Conservation (phyloP, 2,113 vertebrate genomes). For the Meriones unguiculatus region DNA sequence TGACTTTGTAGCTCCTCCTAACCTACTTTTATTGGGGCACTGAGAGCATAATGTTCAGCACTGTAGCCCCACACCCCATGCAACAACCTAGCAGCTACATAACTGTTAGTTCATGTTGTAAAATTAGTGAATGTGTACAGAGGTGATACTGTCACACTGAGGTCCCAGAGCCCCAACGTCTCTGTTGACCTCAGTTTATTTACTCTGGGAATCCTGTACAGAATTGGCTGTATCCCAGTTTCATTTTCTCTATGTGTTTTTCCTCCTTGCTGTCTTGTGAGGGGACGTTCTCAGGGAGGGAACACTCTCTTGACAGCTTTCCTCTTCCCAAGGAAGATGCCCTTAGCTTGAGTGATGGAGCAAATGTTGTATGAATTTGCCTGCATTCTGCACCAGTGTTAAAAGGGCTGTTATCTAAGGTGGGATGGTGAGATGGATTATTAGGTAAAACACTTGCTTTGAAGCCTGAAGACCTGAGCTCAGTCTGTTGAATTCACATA, state of each 20-base stretch:
- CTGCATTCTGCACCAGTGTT: not conserved
- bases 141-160: not conserved
- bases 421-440: not conserved
- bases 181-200: conserved; percentile 31
- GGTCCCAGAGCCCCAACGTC: not conserved
- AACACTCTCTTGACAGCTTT: not conserved
- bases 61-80: fast-evolving
- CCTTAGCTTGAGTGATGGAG: not conserved
- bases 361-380: not conserved
- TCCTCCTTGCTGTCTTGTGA: conserved; percentile 3
- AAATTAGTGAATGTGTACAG: not conserved
- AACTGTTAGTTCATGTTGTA: not conserved
- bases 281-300: not conserved
- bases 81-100: not conserved
- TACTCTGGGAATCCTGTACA: not conserved
- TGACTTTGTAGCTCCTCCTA: not conserved
- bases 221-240: not conserved
- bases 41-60: not conserved
- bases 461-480: not conserved
- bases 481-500: not conserved
- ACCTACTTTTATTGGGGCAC: not conserved
- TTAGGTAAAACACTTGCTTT: not conserved
- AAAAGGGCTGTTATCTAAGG: not conserved
- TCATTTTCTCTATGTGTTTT: not conserved
- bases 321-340: not conserved